A percentile compares a stretch with the other conserved stretches of the same genome.
Evolutionary conservation across 2,113 vertebrate species (phyloP).

Genomic region (Dunckerocampus dactyliophorus): DNA sequence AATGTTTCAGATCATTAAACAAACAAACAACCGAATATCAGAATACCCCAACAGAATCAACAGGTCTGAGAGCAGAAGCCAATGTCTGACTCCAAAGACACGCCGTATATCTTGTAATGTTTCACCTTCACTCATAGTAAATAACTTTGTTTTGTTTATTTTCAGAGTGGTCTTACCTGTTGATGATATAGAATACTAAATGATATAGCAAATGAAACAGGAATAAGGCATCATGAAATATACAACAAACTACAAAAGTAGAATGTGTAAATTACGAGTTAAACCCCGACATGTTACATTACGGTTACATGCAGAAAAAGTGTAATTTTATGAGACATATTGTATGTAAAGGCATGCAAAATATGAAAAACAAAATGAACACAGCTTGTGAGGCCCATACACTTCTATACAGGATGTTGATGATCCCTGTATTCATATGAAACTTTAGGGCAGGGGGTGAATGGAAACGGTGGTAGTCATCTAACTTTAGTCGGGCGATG

Average conservation of each 20-base stretch:
- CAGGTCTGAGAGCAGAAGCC: too few relatives aligned
- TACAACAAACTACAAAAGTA: background rate
- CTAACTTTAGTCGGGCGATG: slow-evolving; percentile 32
- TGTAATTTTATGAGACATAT: background rate
- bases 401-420: slow-evolving; percentile 67
- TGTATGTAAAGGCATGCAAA: background rate
- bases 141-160: too few relatives aligned
- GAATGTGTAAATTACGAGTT: background rate
- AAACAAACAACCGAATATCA: too few relatives aligned
- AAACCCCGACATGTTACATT: background rate
- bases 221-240: background rate
- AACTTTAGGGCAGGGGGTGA: slow-evolving; percentile 34
- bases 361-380: background rate
- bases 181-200: background rate
- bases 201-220: background rate
- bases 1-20: too few relatives aligned
- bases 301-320: background rate
- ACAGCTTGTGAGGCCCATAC: slow-evolving; percentile 19
- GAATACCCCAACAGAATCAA: too few relatives aligned
- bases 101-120: too few relatives aligned
- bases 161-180: too few relatives aligned
- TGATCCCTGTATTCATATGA: slow-evolving; percentile 60
- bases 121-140: too few relatives aligned
- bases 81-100: too few relatives aligned
- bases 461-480: slow-evolving; percentile 28